Conservation (phyloP, 2,888 invertebrate species). For the Tetropium fuscum region DNA sequence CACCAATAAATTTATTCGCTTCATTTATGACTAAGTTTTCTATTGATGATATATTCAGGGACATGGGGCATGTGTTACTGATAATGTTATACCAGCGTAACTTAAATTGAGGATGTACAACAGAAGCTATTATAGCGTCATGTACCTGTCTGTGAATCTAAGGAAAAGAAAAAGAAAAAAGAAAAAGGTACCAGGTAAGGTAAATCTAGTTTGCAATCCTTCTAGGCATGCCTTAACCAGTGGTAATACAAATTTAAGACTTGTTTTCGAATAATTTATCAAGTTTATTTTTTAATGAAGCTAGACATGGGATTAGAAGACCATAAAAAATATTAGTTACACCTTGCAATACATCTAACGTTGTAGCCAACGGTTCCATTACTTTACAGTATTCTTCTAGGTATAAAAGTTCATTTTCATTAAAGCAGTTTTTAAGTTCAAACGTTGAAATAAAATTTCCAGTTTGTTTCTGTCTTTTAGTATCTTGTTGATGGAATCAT, state of each 20-base stretch:
- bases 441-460: neutral
- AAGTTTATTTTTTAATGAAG: conserved; percentile 14
- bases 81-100: conserved; percentile 22
- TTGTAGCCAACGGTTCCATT: conserved; percentile 9
- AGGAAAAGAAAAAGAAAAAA: too few relatives aligned
- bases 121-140: conserved; percentile 8
- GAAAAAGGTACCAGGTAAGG: too few relatives aligned
- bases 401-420: conserved; percentile 7
- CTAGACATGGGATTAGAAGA: conserved; percentile 16
- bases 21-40: neutral
- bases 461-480: neutral
- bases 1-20: neutral
- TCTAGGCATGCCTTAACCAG: conserved; percentile 1
- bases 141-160: neutral
- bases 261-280: neutral
- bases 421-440: neutral
- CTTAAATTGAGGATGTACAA: conserved; percentile 20
- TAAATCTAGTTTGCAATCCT: conserved; percentile 3
- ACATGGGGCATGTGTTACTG: neutral
- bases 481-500: conserved; percentile 1
- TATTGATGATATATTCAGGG: neutral
- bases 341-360: conserved; percentile 11
- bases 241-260: conserved; percentile 6
- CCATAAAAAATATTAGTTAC: neutral
- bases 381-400: conserved; percentile 8